Percentiles rank a stretch among this genome's conserved stretches.
Conservation (phyloP, 2,113 vertebrate genomes). For the Sclerurus mexicanus region DNA sequence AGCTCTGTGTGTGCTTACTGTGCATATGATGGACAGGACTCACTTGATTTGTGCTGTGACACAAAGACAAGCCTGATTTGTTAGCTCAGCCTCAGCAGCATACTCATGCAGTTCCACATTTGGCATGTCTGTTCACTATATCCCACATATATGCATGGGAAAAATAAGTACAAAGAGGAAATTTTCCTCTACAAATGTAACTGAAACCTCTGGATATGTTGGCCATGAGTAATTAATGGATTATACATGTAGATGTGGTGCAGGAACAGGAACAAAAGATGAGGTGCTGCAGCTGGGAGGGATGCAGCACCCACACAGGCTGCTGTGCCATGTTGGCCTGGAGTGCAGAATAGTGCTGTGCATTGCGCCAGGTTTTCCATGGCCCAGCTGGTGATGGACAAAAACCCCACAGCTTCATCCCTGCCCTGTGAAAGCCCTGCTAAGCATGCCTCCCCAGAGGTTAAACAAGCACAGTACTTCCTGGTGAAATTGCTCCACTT, state of each 20-base stretch:
- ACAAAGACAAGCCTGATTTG: background rate
- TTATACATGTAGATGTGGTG: background rate
- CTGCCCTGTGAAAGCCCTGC: rapidly evolving
- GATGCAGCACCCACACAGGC: rapidly evolving
- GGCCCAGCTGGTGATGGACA: background rate
- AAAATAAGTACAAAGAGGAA: background rate
- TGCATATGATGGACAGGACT: background rate
- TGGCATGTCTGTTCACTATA: background rate
- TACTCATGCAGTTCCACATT: background rate
- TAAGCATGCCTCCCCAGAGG: background rate
- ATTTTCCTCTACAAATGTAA: background rate
- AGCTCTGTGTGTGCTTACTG: background rate
- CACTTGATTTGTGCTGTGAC: background rate
- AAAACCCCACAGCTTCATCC: background rate
- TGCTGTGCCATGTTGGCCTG: rapidly evolving
- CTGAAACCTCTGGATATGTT: background rate
- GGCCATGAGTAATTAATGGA: background rate
- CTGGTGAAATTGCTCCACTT: background rate
- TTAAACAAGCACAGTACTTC: background rate
- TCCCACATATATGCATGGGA: background rate
- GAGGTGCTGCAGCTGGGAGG: background rate
- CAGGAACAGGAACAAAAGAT: background rate
- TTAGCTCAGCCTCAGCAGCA: background rate
- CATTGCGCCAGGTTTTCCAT: background rate
- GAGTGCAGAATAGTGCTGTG: too few species aligned